Conservation (phyloP, 2,113 vertebrate genomes). For the Triplophysa dalaica region DNA sequence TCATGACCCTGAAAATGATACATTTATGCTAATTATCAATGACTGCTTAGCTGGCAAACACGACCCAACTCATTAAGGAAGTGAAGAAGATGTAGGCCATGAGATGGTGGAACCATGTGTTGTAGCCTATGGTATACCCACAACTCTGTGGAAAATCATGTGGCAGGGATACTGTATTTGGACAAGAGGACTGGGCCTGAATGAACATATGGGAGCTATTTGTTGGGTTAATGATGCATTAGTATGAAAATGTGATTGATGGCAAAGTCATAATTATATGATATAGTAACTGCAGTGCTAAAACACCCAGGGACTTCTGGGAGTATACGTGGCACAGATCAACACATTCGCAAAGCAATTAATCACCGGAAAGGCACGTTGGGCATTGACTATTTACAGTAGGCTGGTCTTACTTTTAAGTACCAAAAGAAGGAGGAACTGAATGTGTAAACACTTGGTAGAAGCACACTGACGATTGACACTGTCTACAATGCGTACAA, state of each 20-base stretch:
- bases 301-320: constrained; percentile 51
- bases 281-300: constrained; percentile 55
- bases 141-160: constrained; percentile 27
- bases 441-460: not conserved
- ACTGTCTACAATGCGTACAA: not conserved
- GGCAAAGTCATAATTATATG: constrained; percentile 60
- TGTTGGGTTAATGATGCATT: constrained; percentile 63
- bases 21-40: constrained; percentile 27
- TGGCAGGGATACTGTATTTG: constrained; percentile 33
- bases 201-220: constrained; percentile 62
- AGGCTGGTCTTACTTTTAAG: constrained; percentile 11
- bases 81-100: constrained; percentile 29
- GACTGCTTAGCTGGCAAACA: constrained; percentile 32
- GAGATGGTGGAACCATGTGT: constrained; percentile 28
- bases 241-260: constrained; percentile 60
- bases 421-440: not conserved
- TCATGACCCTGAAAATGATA: not conserved
- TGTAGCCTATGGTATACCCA: not conserved
- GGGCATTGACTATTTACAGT: constrained; percentile 17
- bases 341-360: constrained; percentile 39
- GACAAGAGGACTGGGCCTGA: constrained; percentile 10
- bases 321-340: constrained; percentile 45
- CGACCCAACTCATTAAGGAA: constrained; percentile 41
- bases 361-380: constrained; percentile 40
- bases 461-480: constrained; percentile 4